Evolutionary conservation across 1,140 invertebrate genomes (phyloP).

Genomic region (Ladona fulva): DNA sequence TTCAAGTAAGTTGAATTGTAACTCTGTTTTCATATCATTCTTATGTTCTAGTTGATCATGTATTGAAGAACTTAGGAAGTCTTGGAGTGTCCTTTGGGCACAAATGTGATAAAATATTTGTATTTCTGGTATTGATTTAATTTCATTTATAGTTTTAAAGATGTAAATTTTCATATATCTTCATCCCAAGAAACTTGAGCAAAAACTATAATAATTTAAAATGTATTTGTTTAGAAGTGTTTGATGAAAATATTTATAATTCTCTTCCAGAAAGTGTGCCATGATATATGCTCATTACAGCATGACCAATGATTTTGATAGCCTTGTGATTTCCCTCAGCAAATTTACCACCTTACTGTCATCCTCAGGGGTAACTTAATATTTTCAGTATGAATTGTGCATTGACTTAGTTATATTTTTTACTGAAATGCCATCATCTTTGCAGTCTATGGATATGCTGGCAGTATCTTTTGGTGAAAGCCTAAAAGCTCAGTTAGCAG

Average conservation of each 20-base stretch:
- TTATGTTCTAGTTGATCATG: too few relatives aligned
- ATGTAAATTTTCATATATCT: too few relatives aligned
- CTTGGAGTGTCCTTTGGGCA: too few relatives aligned
- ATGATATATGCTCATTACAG: constrained; percentile 82
- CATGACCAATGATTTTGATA: constrained; percentile 86
- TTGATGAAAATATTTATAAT: constrained; percentile 1
- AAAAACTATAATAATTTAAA: too few relatives aligned
- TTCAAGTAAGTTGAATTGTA: constrained; percentile 45
- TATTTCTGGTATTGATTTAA: too few relatives aligned
- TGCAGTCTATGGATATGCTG: constrained; percentile 38
- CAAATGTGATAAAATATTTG: too few relatives aligned
- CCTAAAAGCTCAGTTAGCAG: constrained; percentile 70
- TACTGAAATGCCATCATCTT: constrained; percentile 11
- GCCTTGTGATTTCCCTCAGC: constrained; percentile 84
- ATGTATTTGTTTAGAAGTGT: too few relatives aligned
- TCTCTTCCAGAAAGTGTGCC: constrained; percentile 70
- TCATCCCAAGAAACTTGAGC: too few relatives aligned
- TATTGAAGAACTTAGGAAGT: too few relatives aligned
- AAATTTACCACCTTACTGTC: constrained; percentile 76
- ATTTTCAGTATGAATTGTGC: constrained; percentile 15
- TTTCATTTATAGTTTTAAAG: too few relatives aligned
- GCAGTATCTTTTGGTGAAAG: constrained; percentile 69
- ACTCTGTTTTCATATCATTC: too few relatives aligned
- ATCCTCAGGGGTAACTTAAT: constrained; percentile 28
- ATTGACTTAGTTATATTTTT: not conserved